Percentiles rank a stretch among this genome's conserved stretches.
These are phyloP conservation scores for Nomada fucata DNA, from an alignment of 2,888 invertebrate genomes.

Conservation along the genomic window DNA sequence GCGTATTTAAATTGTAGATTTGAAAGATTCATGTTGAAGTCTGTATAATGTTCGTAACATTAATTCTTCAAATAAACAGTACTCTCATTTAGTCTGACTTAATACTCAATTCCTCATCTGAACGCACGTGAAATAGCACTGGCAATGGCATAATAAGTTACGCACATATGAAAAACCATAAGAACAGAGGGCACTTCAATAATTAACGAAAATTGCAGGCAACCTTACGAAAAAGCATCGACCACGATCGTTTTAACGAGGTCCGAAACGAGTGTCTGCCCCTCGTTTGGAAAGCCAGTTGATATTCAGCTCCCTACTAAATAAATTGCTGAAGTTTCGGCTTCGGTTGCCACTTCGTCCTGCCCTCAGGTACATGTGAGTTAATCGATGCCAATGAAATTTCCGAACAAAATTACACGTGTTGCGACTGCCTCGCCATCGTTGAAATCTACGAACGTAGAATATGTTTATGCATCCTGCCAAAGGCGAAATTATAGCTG, in stretches of 20 bases:
- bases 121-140: too few species aligned
- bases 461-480: constrained; percentile 33
- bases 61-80: too few species aligned
- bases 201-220: background rate
- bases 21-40: too few species aligned
- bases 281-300: constrained; percentile 56
- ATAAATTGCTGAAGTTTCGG: constrained; percentile 70
- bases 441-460: constrained; percentile 41
- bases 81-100: too few species aligned
- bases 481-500: constrained; percentile 43
- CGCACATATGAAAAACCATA: too few species aligned
- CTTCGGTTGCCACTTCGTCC: constrained; percentile 61
- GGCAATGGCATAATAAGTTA: too few species aligned
- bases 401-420: constrained; percentile 68
- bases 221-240: background rate
- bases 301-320: constrained; percentile 60
- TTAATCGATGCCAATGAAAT: constrained; percentile 72
- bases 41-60: too few species aligned
- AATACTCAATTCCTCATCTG: too few species aligned
- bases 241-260: background rate
- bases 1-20: too few species aligned
- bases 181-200: too few species aligned
- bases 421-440: constrained; percentile 56
- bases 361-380: constrained; percentile 64
- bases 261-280: constrained; percentile 20